These are phyloP conservation scores for Sthenelais limicola DNA, from an alignment of 2,888 invertebrate genomes.

Conservation along the genomic window DNA sequence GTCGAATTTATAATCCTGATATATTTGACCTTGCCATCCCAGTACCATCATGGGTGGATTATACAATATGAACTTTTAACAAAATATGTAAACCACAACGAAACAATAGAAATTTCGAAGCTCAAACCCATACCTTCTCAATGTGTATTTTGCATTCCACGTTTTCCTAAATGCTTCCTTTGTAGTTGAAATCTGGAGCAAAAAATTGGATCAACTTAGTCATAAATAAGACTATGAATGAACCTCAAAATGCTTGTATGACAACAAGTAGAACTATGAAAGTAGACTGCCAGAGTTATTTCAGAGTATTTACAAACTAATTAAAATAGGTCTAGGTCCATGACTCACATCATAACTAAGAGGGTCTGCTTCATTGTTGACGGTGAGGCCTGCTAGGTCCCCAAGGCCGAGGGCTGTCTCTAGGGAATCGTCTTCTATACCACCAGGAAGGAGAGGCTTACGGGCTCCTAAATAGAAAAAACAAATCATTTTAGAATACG, in stretches of 20 bases:
- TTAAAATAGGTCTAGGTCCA: background rate
- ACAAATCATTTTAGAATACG: no score
- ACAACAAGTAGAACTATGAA: no score
- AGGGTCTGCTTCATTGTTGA: slow-evolving; percentile 96
- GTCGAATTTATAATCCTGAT: no score
- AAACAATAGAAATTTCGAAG: no score
- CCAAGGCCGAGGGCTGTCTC: slow-evolving; percentile 86
- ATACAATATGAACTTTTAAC: no score
- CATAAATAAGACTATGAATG: no score
- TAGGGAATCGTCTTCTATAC: slow-evolving; percentile 64
- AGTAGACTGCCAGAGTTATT: no score
- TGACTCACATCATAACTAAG: slow-evolving; percentile 74
- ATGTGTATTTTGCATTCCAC: slow-evolving; percentile 87
- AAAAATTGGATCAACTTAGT: no score
- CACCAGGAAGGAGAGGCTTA: slow-evolving; percentile 56
- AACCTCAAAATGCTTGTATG: no score
- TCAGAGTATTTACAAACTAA: background rate
- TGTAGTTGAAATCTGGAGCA: slow-evolving; percentile 78
- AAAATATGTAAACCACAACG: no score
- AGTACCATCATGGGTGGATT: no score
- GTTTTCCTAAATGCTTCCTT: slow-evolving; percentile 74
- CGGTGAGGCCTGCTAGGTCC: slow-evolving; percentile 95
- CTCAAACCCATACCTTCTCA: slow-evolving; percentile 75
- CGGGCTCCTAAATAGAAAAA: slow-evolving; percentile 46
- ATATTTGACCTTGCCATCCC: no score